phyloP scores from a whole-genome alignment of 23 tunicate genomes.

The Ascidia mentula region DNA sequence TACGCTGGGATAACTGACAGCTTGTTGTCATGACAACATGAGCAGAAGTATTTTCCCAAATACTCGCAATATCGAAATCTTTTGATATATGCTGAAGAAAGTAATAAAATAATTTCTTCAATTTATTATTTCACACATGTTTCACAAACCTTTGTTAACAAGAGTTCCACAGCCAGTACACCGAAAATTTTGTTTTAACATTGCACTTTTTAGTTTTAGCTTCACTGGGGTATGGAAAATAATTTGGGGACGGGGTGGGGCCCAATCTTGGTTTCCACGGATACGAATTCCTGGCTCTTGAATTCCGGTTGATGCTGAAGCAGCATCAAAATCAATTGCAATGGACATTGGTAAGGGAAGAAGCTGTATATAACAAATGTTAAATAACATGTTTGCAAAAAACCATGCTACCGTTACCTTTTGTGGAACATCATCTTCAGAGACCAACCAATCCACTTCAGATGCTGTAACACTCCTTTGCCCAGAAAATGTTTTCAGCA shows the following conservation, averaged over 20 bases:
- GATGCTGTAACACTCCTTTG: conserved; percentile 13
- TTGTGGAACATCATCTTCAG: conserved; percentile 80
- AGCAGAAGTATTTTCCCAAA: conserved; percentile 64
- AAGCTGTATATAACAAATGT: conserved; percentile 18
- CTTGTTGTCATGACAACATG: conserved; percentile 79
- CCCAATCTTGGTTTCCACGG: conserved; percentile 63
- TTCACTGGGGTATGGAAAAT: conserved; percentile 35
- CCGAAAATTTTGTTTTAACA: conserved; percentile 65
- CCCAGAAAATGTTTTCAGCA: conserved; percentile 50
- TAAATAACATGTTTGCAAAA: background rate
- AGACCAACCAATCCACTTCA: conserved; percentile 49
- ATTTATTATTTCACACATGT: background rate
- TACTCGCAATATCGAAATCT: conserved; percentile 75
- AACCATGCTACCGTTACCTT: conserved; percentile 14
- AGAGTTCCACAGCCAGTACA: conserved; percentile 82
- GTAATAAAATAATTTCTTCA: background rate
- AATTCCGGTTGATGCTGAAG: background rate
- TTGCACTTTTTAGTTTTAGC: conserved; percentile 36
- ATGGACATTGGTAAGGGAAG: conserved; percentile 67
- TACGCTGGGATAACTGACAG: conserved; percentile 51
- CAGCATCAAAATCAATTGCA: conserved; percentile 48
- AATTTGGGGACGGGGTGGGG: conserved; percentile 69
- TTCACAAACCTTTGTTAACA: conserved; percentile 38
- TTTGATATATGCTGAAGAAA: conserved; percentile 28
- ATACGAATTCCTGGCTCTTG: conserved; percentile 30